These are phyloP conservation scores for Enteromius paludinosus DNA, from an alignment of 2,797 vertebrate species.

Conservation along the genomic window DNA sequence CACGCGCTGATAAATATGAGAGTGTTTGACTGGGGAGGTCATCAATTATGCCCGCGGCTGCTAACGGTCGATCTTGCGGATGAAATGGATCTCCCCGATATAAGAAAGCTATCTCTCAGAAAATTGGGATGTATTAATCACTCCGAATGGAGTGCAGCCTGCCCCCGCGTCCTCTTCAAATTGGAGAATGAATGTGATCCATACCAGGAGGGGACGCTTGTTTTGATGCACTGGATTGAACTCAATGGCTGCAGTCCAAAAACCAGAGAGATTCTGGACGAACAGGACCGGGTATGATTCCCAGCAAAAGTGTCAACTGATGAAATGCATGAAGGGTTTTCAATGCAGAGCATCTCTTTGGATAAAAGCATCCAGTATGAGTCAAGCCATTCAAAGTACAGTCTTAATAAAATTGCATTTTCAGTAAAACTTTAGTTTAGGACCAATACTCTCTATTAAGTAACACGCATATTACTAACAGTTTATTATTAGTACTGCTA, in stretches of 20 bases:
- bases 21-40: conserved; percentile 87
- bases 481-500: not conserved
- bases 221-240: conserved; percentile 40
- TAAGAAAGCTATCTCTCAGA: conserved; percentile 83
- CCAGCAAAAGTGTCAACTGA: not conserved
- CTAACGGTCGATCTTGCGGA: conserved; percentile 85
- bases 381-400: not conserved
- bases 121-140: conserved; percentile 83
- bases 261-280: not conserved
- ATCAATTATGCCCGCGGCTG: conserved; percentile 85
- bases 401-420: not conserved
- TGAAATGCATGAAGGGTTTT: not conserved
- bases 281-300: not conserved
- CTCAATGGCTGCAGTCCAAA: not conserved
- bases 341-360: not conserved
- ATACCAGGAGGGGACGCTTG: conserved; percentile 35
- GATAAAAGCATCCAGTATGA: not conserved
- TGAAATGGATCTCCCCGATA: conserved; percentile 82
- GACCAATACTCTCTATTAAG: not conserved
- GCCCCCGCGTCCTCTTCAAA: conserved; percentile 41
- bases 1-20: conserved; percentile 87
- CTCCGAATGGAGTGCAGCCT: conserved; percentile 54
- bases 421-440: not conserved
- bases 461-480: not conserved
- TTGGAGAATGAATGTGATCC: conserved; percentile 55